Evolutionary conservation across 1,140 invertebrate genomes (phyloP).

Genomic region (Calephelis nemesis): DNA sequence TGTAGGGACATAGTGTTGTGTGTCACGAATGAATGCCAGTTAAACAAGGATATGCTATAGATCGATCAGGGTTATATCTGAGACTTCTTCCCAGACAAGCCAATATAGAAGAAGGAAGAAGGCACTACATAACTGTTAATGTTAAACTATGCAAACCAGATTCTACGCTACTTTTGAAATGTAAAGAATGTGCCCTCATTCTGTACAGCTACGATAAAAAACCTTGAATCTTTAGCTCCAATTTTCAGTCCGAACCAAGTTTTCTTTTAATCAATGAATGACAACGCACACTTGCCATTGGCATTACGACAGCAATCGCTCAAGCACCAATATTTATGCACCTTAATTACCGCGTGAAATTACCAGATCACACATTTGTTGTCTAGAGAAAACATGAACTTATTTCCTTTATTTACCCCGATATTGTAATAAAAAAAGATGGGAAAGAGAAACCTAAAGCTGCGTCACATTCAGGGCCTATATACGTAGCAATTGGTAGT

Average conservation of each 20-base stretch:
- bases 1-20: too few species aligned
- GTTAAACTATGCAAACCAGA: slow-evolving; percentile 35
- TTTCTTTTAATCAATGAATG: slow-evolving; percentile 36
- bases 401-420: slow-evolving; percentile 36
- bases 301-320: slow-evolving; percentile 34
- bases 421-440: slow-evolving; percentile 28
- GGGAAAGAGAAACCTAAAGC: slow-evolving; percentile 33
- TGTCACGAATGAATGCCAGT: too few species aligned
- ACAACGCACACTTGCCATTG: slow-evolving; percentile 34
- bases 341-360: slow-evolving; percentile 32
- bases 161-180: slow-evolving; percentile 31
- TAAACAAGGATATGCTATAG: slow-evolving; percentile 25
- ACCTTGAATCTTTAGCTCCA: slow-evolving; percentile 36
- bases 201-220: slow-evolving; percentile 34
- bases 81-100: slow-evolving; percentile 24
- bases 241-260: slow-evolving; percentile 38
- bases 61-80: slow-evolving; percentile 25
- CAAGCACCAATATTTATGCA: slow-evolving; percentile 36
- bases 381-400: slow-evolving; percentile 35
- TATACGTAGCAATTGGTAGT: slow-evolving; percentile 38
- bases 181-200: slow-evolving; percentile 30
- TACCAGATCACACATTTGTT: slow-evolving; percentile 34
- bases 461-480: slow-evolving; percentile 33
- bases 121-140: slow-evolving; percentile 32
- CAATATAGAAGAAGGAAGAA: slow-evolving; percentile 29